Conservation (phyloP, 2,888 invertebrate genomes). For the Hydropsyche betteni region DNA sequence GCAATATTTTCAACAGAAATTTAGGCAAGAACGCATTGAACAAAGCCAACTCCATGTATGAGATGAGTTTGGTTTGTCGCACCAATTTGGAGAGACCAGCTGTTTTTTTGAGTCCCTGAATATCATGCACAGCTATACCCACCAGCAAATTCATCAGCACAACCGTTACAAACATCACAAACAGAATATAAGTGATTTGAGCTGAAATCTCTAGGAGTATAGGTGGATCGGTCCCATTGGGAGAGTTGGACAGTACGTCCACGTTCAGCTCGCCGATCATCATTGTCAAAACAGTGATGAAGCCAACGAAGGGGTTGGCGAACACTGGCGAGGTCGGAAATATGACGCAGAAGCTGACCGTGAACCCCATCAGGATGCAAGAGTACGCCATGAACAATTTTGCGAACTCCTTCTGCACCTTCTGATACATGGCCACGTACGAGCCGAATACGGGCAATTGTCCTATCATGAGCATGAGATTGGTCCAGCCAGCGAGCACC, state of each 20-base stretch:
- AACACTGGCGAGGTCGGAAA: slow-evolving; percentile 85
- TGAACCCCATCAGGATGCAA: slow-evolving; percentile 85
- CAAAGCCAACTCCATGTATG: slow-evolving; percentile 83
- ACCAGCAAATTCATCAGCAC: slow-evolving; percentile 87
- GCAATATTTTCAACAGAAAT: slow-evolving; percentile 76
- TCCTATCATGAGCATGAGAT: slow-evolving; percentile 91
- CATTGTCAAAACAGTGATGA: slow-evolving; percentile 87
- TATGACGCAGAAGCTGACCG: slow-evolving; percentile 87
- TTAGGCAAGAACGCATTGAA: slow-evolving; percentile 83
- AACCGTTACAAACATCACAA: slow-evolving; percentile 84
- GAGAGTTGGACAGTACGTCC: slow-evolving; percentile 77
- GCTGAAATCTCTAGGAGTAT: slow-evolving; percentile 82
- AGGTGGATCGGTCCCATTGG: slow-evolving; percentile 79
- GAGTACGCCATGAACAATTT: slow-evolving; percentile 87
- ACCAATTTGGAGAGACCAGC: slow-evolving; percentile 85
- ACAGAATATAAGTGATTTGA: slow-evolving; percentile 82
- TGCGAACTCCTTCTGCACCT: slow-evolving; percentile 87
- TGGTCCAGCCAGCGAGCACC: slow-evolving; percentile 86
- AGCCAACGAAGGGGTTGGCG: slow-evolving; percentile 84
- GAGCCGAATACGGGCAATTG: slow-evolving; percentile 88
- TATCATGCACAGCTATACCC: slow-evolving; percentile 88
- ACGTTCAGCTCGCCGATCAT: slow-evolving; percentile 88
- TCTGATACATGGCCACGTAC: slow-evolving; percentile 90
- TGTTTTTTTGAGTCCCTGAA: slow-evolving; percentile 85
- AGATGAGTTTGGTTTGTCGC: slow-evolving; percentile 85